A percentile compares a stretch with the other conserved stretches of the same genome.
Evolutionary conservation across 2,113 vertebrate species (phyloP).

Genomic region (Halcyon malimbica): DNA sequence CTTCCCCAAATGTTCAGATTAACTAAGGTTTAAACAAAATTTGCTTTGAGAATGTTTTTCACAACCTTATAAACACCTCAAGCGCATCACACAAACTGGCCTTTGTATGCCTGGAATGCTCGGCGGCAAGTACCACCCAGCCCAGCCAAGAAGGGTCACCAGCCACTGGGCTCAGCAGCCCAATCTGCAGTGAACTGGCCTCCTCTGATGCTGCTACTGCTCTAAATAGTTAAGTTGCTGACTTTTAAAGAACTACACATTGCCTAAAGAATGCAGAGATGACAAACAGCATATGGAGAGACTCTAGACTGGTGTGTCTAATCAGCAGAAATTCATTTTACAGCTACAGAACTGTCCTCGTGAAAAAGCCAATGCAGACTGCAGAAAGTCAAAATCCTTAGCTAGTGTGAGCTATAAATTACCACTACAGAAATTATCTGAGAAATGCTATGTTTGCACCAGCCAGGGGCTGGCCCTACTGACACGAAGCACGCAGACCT

Average conservation of each 20-base stretch:
- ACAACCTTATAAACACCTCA: background rate
- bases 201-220: background rate
- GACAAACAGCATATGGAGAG: background rate
- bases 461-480: background rate
- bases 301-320: background rate
- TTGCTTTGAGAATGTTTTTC: background rate
- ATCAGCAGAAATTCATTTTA: background rate
- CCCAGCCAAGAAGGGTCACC: background rate
- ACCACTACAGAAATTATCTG: background rate
- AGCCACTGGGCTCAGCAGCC: background rate
- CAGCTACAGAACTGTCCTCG: background rate
- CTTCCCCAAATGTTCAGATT: background rate
- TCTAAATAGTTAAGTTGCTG: background rate
- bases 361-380: background rate
- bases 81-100: no score
- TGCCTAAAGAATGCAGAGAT: background rate
- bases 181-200: background rate
- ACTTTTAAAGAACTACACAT: background rate
- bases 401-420: background rate
- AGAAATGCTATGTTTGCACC: background rate
- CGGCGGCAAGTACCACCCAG: accelerated
- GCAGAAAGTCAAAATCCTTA: background rate
- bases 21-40: background rate
- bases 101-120: accelerated
- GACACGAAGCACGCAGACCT: no score